Base-by-base conservation (phyloP, 2,113 vertebrate genomes). In the Indri indri region DNA sequence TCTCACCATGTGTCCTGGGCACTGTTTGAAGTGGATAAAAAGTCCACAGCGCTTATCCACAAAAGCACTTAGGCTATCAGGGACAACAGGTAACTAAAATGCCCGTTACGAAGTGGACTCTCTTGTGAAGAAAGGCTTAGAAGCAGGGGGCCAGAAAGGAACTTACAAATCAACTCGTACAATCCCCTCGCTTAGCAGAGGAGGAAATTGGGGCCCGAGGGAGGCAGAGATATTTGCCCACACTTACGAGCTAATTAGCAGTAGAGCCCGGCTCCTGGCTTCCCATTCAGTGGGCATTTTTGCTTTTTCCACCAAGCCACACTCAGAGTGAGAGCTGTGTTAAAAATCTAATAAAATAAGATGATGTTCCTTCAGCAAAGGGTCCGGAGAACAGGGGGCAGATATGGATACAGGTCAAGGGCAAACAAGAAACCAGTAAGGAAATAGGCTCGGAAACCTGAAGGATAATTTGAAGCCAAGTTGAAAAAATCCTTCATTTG, bases 111-210 rank as follows among this genome's bases (percentile, higher is more conserved):
- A 87, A 63, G 59, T 40, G 30, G 82, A 91, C n/a, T 6, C 54
- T 87, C 87, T 88, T n/a, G 8, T 45, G 12, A 87, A 93, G 65
- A 54, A 92, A 93, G 59, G 25, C 63, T 88, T 77, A 91, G 94
- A 89, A 12, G 79, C 37, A 66, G 27, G 74, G 42, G 40, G 14
- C 52, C 71, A 68, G 89, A 71, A 59, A 73, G 61, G n/a, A 52
- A 57, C 34, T 52, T 76, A 34, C 59, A 61, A 18, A 84, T 63
- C 76, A 50, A 32, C 40, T 54, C 14, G 42, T 9, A 1, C 42
- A 86, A 17, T 37, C 82, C n/a, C 37, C 57, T 81, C 86, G 6
- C 77, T 95, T 82, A 79, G 25, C 34, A 74, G 47, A 79, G n/a
- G 37, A 94, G 18, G 88, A 92, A 80, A 65, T 20, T n/a, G 91